Percentiles rank a stretch among this genome's conserved stretches.
phyloP scores from a whole-genome alignment of 1,140 invertebrate species.

The Penaeus vannamei region DNA sequence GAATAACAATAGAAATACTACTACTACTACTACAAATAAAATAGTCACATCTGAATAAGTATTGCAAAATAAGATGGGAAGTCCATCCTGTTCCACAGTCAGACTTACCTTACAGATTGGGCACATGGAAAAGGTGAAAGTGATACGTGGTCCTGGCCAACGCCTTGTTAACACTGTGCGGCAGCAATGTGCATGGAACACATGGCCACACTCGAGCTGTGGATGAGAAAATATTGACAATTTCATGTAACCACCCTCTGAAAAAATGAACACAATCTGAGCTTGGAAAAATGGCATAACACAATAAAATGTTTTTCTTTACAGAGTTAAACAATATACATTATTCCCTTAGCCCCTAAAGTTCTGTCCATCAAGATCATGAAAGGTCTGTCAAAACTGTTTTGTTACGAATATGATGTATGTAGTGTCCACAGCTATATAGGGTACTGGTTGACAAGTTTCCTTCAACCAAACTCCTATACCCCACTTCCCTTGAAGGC shows the following conservation, averaged over 20 bases:
- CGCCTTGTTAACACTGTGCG: slow-evolving; percentile 86
- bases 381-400: too few species aligned
- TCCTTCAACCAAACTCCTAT: too few species aligned
- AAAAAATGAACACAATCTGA: not conserved
- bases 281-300: not conserved
- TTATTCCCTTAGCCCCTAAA: too few species aligned
- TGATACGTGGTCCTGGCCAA: slow-evolving; percentile 96
- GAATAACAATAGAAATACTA: too few species aligned
- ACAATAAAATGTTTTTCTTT: not conserved
- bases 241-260: not conserved
- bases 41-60: too few species aligned
- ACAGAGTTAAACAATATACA: too few species aligned
- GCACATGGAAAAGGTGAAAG: slow-evolving; percentile 95
- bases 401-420: too few species aligned
- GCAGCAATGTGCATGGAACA: slow-evolving; percentile 96
- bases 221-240: slow-evolving; percentile 69
- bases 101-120: slow-evolving; percentile 92
- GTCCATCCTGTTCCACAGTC: not conserved
- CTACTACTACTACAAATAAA: too few species aligned
- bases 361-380: too few species aligned
- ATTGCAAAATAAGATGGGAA: not conserved
- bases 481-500: too few species aligned
- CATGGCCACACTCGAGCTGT: slow-evolving; percentile 93
- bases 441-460: too few species aligned
- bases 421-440: too few species aligned